A percentile compares a stretch with the other conserved stretches of the same genome.
Evolutionary conservation across 2,888 invertebrate genomes (phyloP).

Genomic region (Odontothrips loti): DNA sequence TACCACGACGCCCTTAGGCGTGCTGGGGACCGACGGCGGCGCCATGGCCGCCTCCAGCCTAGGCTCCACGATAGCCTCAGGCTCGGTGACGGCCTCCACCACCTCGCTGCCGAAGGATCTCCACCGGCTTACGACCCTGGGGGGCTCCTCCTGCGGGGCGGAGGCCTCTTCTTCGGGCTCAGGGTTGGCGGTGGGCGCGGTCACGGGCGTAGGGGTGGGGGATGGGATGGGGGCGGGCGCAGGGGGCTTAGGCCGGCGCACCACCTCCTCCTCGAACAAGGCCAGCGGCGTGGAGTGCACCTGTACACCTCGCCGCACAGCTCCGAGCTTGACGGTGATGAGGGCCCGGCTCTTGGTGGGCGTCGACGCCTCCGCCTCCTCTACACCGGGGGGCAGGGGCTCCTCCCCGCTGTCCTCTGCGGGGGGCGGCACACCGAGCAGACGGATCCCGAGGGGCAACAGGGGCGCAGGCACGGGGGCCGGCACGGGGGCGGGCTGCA

Average conservation of each 20-base stretch:
- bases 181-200: neutral
- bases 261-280: constrained; percentile 1
- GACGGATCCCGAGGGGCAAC: neutral
- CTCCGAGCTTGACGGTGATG: constrained; percentile 15
- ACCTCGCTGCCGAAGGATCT: neutral
- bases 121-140: neutral
- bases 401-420: neutral
- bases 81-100: neutral
- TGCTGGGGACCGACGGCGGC: neutral
- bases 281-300: neutral
- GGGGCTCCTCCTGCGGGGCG: neutral
- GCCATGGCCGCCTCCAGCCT: neutral
- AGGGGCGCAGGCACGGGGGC: neutral
- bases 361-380: neutral
- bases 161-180: neutral
- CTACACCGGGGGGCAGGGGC: constrained; percentile 10
- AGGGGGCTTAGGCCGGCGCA: neutral
- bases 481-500: too few relatives aligned
- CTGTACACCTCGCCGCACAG: neutral
- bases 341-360: neutral
- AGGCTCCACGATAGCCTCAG: neutral
- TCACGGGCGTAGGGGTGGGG: neutral
- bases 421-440: neutral
- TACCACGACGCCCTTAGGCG: neutral
- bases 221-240: neutral